Base-by-base conservation (phyloP, 1,140 invertebrate genomes). In the Macrosteles quadrilineatus region DNA sequence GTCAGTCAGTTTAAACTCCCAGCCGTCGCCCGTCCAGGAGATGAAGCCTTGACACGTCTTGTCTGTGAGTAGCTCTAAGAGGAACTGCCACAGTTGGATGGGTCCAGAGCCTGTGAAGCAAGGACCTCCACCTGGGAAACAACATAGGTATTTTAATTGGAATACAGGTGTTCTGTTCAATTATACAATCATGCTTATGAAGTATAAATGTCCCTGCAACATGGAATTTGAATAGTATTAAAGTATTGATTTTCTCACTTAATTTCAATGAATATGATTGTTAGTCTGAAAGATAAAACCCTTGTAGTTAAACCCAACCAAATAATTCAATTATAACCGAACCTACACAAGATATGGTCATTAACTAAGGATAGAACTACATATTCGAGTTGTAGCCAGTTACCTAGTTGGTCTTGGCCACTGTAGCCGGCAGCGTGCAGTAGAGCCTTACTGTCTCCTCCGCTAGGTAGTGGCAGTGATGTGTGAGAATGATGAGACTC, bases 1-100 rank as follows among this genome's bases (percentile, higher is more conserved):
- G 82, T 98, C 97, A 12, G 95, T 97, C n/a, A 99, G 85, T 80
- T 98, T 98, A 82, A 98, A 98, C 81, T 98, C 97, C 97, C 97
- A 98, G 55, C 96, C 96, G 79, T 98, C 96, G 40, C 96, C 96
- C 2, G 96, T 98, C 97, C 97, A 99, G 70, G 93, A 95, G 77
- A 99, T 98, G 79, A 98, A 98, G 27, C 90, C 88, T 80, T 98
- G 95, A 82, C 96, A 98, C 53, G 91, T 89, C 81, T 98, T 98
- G 83, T 99, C 97, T 65, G 97, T 98, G 29, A 99, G 84, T 29
- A 98, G 85, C 82, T 98, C 97, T 66, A 99, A 82, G 40, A 99
- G 84, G 82, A 99, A 99, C 83, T 99, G 97, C 97, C 97, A 99
- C 75, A 99, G 82, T 78, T 97, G 95, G 78, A 97, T 97, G 2